A percentile compares a stretch with the other conserved stretches of the same genome.
phyloP scores from a whole-genome alignment of 2,797 vertebrate genomes.

The Poecilia picta region DNA sequence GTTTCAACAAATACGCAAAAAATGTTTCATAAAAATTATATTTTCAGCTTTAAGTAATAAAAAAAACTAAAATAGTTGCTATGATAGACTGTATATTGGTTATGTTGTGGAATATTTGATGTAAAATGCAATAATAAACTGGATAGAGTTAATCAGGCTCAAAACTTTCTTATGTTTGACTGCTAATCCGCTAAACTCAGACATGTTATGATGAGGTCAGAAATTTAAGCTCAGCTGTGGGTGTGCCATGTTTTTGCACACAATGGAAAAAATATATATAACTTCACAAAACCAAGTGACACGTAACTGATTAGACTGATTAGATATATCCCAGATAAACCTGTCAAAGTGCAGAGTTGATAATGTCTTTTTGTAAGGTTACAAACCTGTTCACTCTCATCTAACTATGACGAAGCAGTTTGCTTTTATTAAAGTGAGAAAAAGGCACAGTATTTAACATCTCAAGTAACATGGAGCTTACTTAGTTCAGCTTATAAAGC shows the following conservation, averaged over 20 bases:
- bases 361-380: neutral
- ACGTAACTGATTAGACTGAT: neutral
- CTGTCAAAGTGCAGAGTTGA: neutral
- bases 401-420: neutral
- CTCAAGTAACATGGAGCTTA: neutral
- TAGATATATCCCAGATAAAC: conserved; percentile 6
- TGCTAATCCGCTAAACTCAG: neutral
- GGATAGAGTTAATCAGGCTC: neutral
- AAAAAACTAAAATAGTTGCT: neutral
- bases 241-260: neutral
- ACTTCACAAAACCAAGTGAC: neutral
- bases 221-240: neutral
- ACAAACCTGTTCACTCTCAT: neutral
- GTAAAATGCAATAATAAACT: neutral
- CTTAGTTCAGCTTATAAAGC: neutral
- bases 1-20: too few relatives aligned
- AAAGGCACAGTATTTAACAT: neutral
- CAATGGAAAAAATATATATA: neutral
- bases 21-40: too few relatives aligned
- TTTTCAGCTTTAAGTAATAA: neutral
- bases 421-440: neutral
- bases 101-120: neutral
- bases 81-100: neutral
- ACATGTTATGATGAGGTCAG: neutral
- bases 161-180: neutral